Base-by-base conservation (phyloP, 1,140 invertebrate genomes). In the Drosophila arawakana region DNA sequence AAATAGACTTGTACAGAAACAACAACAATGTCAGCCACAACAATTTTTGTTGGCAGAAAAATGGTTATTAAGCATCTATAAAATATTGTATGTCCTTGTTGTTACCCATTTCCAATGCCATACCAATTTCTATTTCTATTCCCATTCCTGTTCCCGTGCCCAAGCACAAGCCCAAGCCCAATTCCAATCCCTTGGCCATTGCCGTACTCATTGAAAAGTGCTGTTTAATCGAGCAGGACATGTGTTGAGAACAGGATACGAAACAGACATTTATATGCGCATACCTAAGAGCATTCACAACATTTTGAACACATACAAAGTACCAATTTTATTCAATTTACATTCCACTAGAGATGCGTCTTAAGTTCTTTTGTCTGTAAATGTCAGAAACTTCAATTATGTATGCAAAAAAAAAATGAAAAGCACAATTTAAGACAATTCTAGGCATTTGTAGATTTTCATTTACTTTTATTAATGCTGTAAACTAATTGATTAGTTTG, bases 221-320 rank as follows among this genome's bases (percentile, higher is more conserved):
- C 76, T 82, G 80, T 54, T 75, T 81, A 82, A 82, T 83, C 72
- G 80, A 81, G 58, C 62, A 46, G 49, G 54, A 68, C 60, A 73
- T 67, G 63, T 52, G 18, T 50, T 30, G 46, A 41, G 13, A 60
- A 21, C 39, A 15, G 46, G 15, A 58, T 52, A 43, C 61, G 50
- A 60, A 47, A 35, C 30, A 46, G 13, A 60, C 63, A 69, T 52
- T 66, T 46, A 72, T 65, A 65, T 58, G 60, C 59, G 50, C 67
- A 77, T 67, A 44, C 11, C 47, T 52, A 69, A 46, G 25, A 61
- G 59, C 15, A 25, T 21, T 37, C 8, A 11, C 15, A 18, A 44
- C 49, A 34, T 21, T 13, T 8, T 13, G 37, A 18, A 44, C 49
- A 34, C 13, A 10, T 8, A 9, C 21, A 21, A 15, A 63, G 15